Evolutionary conservation across 2,888 invertebrate species (phyloP).

Genomic region (Anthophora plumipes): DNA sequence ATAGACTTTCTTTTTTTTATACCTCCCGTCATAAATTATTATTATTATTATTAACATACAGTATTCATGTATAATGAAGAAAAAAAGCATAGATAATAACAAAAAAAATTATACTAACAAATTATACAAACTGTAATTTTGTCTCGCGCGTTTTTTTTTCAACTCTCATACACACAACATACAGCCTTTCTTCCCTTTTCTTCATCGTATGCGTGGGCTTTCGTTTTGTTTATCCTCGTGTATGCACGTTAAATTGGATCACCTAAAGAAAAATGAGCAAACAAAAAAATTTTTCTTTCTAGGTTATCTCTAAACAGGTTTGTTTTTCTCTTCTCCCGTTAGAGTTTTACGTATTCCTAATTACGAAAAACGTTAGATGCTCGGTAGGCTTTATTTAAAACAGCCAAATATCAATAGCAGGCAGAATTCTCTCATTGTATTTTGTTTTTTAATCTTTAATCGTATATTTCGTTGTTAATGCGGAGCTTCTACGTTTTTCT

Average conservation of each 20-base stretch:
- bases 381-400: constrained; percentile 14
- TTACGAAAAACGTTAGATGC: background rate
- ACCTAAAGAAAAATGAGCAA: background rate
- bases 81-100: constrained; percentile 54
- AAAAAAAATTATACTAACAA: constrained; percentile 50
- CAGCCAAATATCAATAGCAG: background rate
- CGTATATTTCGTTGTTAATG: constrained; percentile 38
- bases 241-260: background rate
- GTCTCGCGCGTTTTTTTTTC: background rate
- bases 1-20: background rate
- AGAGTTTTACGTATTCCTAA: background rate
- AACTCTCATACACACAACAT: background rate
- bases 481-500: background rate
- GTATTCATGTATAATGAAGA: constrained; percentile 48
- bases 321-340: background rate
- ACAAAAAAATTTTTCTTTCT: background rate
- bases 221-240: background rate
- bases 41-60: constrained; percentile 44
- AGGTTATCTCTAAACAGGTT: background rate
- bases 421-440: background rate
- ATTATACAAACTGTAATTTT: constrained; percentile 40
- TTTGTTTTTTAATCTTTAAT: constrained; percentile 2
- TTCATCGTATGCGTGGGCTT: background rate
- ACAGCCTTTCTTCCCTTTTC: background rate
- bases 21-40: constrained; percentile 41